Percentiles rank a stretch among this genome's conserved stretches.
phyloP scores from a whole-genome alignment of 1,140 invertebrate species.

The Palaemon carinicauda region DNA sequence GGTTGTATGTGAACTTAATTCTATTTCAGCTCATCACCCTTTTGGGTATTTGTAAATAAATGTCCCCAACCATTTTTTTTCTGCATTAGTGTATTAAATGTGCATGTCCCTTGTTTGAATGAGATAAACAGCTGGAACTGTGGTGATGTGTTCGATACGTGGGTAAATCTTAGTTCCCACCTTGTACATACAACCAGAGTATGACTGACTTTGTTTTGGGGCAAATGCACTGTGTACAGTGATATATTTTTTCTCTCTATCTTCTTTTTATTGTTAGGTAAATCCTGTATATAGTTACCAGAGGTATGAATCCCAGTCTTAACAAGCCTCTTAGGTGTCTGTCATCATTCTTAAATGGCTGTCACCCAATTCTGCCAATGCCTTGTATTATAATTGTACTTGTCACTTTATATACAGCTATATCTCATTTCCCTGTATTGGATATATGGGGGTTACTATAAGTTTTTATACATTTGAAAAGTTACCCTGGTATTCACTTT shows the following conservation, averaged over 20 bases:
- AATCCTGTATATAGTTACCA: constrained; percentile 17
- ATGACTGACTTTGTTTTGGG: not conserved
- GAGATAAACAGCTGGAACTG: constrained; percentile 32
- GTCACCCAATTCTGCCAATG: not conserved
- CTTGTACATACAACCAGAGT: constrained; percentile 8
- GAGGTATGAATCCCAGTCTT: constrained; percentile 17
- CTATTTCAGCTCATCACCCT: constrained; percentile 16
- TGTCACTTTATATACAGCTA: constrained; percentile 18
- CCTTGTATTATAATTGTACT: constrained; percentile 24
- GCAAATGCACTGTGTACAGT: constrained; percentile 13
- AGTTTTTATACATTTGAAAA: not conserved
- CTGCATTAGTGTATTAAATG: not conserved
- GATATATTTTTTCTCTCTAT: not conserved
- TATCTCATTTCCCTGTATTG: not conserved
- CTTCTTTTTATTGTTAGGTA: too few relatives aligned
- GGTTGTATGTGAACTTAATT: not conserved
- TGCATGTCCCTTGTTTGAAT: constrained; percentile 25
- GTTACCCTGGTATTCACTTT: not conserved
- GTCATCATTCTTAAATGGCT: not conserved
- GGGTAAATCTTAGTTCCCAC: not conserved
- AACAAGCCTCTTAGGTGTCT: not conserved
- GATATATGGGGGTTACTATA: not conserved
- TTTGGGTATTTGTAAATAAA: constrained; percentile 13
- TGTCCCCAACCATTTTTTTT: constrained; percentile 7
- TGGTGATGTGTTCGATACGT: constrained; percentile 14